Evolutionary conservation across 2,888 invertebrate species (phyloP).

Genomic region (Meiosimyza decipiens): DNA sequence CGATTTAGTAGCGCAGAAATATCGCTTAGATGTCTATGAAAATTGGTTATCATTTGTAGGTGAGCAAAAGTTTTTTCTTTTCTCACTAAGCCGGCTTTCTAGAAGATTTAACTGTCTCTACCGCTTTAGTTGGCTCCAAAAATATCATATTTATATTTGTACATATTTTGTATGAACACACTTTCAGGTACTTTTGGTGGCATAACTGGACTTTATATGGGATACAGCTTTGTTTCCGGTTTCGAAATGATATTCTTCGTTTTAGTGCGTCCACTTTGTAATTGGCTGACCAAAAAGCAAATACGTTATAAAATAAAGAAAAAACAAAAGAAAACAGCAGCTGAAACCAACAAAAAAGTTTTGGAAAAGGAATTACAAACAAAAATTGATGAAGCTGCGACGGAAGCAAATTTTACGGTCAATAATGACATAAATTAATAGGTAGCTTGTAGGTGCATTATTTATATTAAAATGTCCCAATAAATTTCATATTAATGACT

Average conservation of each 20-base stretch:
- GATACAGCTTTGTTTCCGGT: slow-evolving; percentile 76
- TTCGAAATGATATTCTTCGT: slow-evolving; percentile 71
- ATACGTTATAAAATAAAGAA: slow-evolving; percentile 51
- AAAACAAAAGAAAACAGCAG: slow-evolving; percentile 41
- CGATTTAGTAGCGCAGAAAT: slow-evolving; percentile 73
- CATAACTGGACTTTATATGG: slow-evolving; percentile 75
- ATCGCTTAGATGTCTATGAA: slow-evolving; percentile 73
- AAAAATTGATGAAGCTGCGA: neutral
- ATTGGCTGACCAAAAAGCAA: slow-evolving; percentile 56
- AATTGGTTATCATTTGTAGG: slow-evolving; percentile 78
- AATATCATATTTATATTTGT: no score
- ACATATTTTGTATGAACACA: no score
- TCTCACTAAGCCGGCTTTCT: no score
- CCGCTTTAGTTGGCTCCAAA: no score
- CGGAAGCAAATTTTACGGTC: neutral
- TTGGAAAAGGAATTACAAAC: neutral
- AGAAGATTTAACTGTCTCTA: no score
- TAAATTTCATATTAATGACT: no score
- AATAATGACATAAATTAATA: slow-evolving; percentile 1
- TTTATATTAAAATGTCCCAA: no score
- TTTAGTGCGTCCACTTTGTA: slow-evolving; percentile 58
- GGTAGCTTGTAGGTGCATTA: no score
- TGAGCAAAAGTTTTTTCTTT: slow-evolving; percentile 52
- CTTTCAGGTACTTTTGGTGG: slow-evolving; percentile 77
- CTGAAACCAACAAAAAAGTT: slow-evolving; percentile 24